Conservation (phyloP, 2,797 vertebrate genomes). For the Semotilus atromaculatus region DNA sequence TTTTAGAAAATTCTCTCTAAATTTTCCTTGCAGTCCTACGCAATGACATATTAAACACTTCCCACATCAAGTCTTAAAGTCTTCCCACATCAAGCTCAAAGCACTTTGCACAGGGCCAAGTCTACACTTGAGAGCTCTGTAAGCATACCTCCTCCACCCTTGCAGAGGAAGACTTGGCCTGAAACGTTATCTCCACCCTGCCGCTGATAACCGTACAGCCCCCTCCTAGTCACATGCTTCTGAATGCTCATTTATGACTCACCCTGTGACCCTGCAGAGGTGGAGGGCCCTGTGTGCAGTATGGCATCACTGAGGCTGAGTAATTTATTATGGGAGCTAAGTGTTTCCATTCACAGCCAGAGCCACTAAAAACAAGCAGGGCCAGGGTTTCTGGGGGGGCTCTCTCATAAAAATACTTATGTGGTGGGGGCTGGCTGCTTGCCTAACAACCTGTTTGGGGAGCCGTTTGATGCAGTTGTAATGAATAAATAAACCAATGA, state of each 20-base stretch:
- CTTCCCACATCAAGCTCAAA: slow-evolving; percentile 8
- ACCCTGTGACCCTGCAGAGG: slow-evolving; percentile 25
- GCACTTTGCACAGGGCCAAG: neutral
- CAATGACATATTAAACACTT: neutral
- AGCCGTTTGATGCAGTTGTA: slow-evolving; percentile 28
- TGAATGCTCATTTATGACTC: slow-evolving; percentile 18
- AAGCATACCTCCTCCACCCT: slow-evolving; percentile 29
- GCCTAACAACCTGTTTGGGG: slow-evolving; percentile 44
- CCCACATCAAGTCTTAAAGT: neutral
- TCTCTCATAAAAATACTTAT: slow-evolving; percentile 16
- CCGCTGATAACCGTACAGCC: slow-evolving; percentile 18
- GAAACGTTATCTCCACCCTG: slow-evolving; percentile 37
- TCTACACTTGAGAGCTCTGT: slow-evolving; percentile 5
- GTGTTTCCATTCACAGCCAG: slow-evolving; percentile 48
- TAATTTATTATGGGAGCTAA: slow-evolving; percentile 42
- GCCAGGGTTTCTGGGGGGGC: slow-evolving; percentile 26
- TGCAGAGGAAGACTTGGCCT: slow-evolving; percentile 22
- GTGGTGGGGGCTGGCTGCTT: slow-evolving; percentile 14
- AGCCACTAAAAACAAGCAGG: slow-evolving; percentile 51
- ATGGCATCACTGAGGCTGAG: slow-evolving; percentile 31
- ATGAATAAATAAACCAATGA: slow-evolving; percentile 26
- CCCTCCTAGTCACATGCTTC: slow-evolving; percentile 19
- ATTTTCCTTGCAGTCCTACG: neutral
- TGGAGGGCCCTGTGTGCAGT: slow-evolving; percentile 9
- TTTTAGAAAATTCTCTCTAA: neutral